Base-by-base conservation (phyloP, 2,888 invertebrate species). In the Luperina nickerlii region DNA sequence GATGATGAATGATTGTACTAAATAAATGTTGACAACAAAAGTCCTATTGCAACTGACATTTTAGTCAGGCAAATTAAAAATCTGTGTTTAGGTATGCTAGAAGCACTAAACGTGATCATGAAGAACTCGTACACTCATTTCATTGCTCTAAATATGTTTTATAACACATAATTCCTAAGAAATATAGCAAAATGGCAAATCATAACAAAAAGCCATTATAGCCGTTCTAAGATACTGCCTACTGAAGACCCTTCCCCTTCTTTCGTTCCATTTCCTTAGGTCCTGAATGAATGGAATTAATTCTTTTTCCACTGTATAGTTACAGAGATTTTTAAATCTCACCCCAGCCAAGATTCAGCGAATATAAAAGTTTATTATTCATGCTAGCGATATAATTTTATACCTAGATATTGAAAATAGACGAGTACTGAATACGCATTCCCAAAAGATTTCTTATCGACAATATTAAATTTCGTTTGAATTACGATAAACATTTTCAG, bases 401-500 rank as follows among this genome's bases (percentile, higher is more conserved):
- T 71, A 57, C 15, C 24, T 70, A 66, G 63, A 54, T 66, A 72
- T 67, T 57, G 15, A 76, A 62, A 38, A 54, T 27, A 57, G 11
- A 66, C 45, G 48, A 57, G 78, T 63, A 65, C 38, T 79, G 45
- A 63, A 51, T 63, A 76, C 69, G 67, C 75, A 71, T 85, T 77
- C 68, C 70, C 74, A 48, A 74, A 80, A 83, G 78, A 77, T 80
- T 80, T 77, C 78, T 71, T 76, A 67, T 66, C 78, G 71, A 81
- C 76, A 88, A 86, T 87, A 86, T 87, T 87, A 87, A 74, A 87
- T 86, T 84, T 76, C 77, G 63, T 76, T 63, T 68, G 74, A 81
- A 81, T 78, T 79, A 72, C 76, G 76, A 76, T 80, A 76, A 82
- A 87, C 81, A 84, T 82, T 82, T 84, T 87, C 86, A 81, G 77